Evolutionary conservation across 1,140 invertebrate genomes (phyloP), one percentile per base, ranked within the genome.

Genomic region (Adoxophyes honmai): DNA sequence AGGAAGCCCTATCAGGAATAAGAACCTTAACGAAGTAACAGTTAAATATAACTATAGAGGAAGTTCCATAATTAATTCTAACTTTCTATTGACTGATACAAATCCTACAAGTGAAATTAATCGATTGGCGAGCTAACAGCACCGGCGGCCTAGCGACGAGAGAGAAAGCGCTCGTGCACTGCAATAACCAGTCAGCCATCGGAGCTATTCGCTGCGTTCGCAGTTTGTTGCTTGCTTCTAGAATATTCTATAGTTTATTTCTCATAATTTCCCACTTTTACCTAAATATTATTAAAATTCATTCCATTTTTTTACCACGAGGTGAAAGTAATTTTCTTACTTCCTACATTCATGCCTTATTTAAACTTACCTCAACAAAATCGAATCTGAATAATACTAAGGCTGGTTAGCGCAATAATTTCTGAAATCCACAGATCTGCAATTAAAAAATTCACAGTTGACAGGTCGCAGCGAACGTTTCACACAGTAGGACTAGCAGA

Each of bases 151-250:
- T n/a, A n/a, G 42, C 42, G 68, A 79, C 42, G 68, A 79, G 67
- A 78, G 83, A 83, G 81, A 87, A 87, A 87, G 81, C 75, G 72
- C 56, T 62, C 42, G 59, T 57, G 54, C 55, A 48, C 21, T 74
- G 69, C 70, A 72, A 64, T 66, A 66, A 61, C 55, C 35, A 57
- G 79, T 82, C 81, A 70, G 79, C 81, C 79, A 84, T 84, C 81
- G 78, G 74, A 70, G 79, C 81, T 78, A 84, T 84, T 82, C 78
- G 74, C 79, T 64, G 67, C 58, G 52, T 33, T 52, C 35, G 35
- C 2, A 28, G 21, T 6, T 3, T 28, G 21, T 28, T 3, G 2
- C 44, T 28, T 21, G 1, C 62, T 60, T 59, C 68, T 56, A 71
- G 68, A 70, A 75, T 34, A 55, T 71, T 66, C 60, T 18, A 58